These are phyloP conservation scores for Sphaerophoria rueppellii DNA, from an alignment of 2,888 invertebrate species.

Conservation along the genomic window DNA sequence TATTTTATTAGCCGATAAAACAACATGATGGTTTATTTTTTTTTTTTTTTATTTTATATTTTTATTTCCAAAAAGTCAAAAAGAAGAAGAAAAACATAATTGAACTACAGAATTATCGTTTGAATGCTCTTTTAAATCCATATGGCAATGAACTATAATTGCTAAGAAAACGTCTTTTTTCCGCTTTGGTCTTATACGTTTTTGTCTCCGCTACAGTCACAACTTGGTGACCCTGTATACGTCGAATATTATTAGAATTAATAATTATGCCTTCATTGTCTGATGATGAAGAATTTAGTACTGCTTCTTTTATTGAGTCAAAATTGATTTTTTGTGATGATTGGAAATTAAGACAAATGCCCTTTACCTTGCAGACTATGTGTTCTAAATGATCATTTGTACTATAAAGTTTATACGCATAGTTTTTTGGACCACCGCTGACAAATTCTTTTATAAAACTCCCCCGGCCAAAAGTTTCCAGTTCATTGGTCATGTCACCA, in stretches of 20 bases:
- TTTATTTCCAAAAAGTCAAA: too few relatives aligned
- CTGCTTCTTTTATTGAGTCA: not conserved
- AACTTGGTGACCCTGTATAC: too few relatives aligned
- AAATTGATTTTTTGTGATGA: slow-evolving; percentile 1
- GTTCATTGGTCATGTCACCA: not conserved
- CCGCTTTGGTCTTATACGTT: too few relatives aligned
- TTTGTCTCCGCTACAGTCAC: too few relatives aligned
- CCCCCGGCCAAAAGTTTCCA: not conserved
- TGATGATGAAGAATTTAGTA: not conserved
- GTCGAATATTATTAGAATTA: too few relatives aligned
- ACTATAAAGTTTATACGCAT: not conserved
- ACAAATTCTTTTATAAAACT: not conserved
- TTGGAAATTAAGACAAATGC: not conserved
- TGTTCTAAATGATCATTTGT: slow-evolving; percentile 1
- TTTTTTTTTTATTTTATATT: too few relatives aligned
- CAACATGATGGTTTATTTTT: too few relatives aligned
- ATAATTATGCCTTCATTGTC: slow-evolving; percentile 3
- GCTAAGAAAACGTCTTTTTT: too few relatives aligned
- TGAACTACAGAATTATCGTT: too few relatives aligned
- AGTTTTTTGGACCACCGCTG: slow-evolving; percentile 2
- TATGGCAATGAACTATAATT: not conserved
- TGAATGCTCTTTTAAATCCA: slow-evolving; percentile 1
- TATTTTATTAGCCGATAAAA: too few relatives aligned
- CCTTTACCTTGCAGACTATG: slow-evolving; percentile 1
- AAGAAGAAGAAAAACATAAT: too few relatives aligned